phyloP scores from a whole-genome alignment of 2,888 invertebrate genomes.

The Napeogenes inachia region DNA sequence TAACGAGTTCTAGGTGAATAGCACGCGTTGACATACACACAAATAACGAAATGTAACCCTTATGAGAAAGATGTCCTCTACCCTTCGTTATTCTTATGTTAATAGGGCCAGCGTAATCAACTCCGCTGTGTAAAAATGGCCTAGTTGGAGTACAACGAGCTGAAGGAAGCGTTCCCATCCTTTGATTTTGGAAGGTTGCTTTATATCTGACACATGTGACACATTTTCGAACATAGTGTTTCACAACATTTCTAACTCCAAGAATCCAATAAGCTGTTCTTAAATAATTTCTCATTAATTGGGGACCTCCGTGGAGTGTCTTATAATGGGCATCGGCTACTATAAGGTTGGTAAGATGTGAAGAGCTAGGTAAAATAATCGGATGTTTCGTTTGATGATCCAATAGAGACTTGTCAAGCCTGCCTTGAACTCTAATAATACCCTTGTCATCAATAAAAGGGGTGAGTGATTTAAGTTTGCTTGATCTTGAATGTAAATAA shows the following conservation, averaged over 20 bases:
- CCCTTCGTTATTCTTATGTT: too few species aligned
- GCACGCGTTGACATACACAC: slow-evolving; percentile 31
- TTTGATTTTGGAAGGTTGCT: too few species aligned
- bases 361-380: slow-evolving; percentile 31
- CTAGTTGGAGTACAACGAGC: too few species aligned
- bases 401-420: slow-evolving; percentile 28
- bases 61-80: too few species aligned
- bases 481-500: slow-evolving; percentile 1
- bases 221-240: slow-evolving; percentile 1
- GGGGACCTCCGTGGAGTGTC: slow-evolving; percentile 32
- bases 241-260: slow-evolving; percentile 14
- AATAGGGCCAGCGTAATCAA: too few species aligned
- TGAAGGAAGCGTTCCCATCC: too few species aligned
- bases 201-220: too few species aligned
- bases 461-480: neutral
- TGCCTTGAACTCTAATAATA: slow-evolving; percentile 14
- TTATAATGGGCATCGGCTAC: slow-evolving; percentile 31
- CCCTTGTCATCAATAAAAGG: too few species aligned
- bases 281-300: slow-evolving; percentile 27
- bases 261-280: slow-evolving; percentile 30
- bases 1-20: slow-evolving; percentile 27
- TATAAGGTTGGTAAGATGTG: slow-evolving; percentile 28
- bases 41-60: too few species aligned
- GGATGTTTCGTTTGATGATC: slow-evolving; percentile 28
- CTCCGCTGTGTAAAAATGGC: too few species aligned